phyloP scores from a whole-genome alignment of 2,113 vertebrate species.

The Rhinichthys klamathensis region DNA sequence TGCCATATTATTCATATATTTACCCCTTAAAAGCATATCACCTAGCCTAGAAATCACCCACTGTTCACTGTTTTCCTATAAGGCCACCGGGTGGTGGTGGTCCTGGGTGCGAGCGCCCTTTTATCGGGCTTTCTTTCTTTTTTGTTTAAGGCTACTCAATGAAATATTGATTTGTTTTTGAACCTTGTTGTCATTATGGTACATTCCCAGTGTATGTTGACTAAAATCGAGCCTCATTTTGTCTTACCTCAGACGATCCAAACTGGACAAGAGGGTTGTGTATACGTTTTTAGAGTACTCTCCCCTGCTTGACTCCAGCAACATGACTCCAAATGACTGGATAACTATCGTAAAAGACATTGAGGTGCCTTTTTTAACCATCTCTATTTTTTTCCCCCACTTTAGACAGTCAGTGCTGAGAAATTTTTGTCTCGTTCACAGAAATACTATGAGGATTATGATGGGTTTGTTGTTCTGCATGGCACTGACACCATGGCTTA shows the following conservation, averaged over 20 bases:
- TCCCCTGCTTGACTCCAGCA: conserved; percentile 91
- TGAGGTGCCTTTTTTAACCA: conserved; percentile 65
- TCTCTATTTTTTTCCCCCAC: background rate
- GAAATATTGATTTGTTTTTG: background rate
- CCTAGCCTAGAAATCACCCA: no score
- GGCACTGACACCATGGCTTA: conserved; percentile 98
- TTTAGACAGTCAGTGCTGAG: no score
- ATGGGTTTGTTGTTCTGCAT: conserved; percentile 93
- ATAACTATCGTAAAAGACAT: conserved; percentile 83
- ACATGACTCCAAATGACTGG: conserved; percentile 95
- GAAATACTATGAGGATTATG: conserved; percentile 84
- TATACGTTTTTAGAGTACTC: conserved; percentile 87
- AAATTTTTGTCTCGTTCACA: conserved; percentile 54
- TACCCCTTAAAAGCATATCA: no score
- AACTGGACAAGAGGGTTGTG: conserved; percentile 84
- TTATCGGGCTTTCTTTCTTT: no score
- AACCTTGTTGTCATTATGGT: background rate
- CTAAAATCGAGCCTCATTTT: background rate
- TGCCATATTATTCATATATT: no score
- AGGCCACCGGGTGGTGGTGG: no score
- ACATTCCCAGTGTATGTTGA: background rate
- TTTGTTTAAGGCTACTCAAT: background rate
- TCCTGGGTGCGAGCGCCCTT: no score
- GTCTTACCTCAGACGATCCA: conserved; percentile 71
- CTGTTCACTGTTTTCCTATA: no score